phyloP scores from a whole-genome alignment of 1,140 invertebrate genomes.

The Theocolax elegans region DNA sequence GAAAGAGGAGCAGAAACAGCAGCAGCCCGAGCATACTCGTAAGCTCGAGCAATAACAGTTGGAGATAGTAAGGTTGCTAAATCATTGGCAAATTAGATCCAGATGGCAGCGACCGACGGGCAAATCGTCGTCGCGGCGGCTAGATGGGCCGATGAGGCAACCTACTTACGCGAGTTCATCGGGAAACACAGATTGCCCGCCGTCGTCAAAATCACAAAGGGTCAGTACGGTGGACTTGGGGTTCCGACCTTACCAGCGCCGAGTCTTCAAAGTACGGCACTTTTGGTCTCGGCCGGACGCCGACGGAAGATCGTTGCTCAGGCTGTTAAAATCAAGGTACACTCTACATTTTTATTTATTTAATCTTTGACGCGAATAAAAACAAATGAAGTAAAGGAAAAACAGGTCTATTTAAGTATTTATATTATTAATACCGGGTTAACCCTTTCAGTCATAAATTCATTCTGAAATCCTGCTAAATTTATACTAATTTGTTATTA shows the following conservation, averaged over 20 bases:
- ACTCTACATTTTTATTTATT: no score
- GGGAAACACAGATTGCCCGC: conserved; percentile 82
- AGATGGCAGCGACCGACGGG: conserved; percentile 88
- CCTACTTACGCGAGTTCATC: conserved; percentile 83
- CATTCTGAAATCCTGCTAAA: no score
- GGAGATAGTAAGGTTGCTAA: no score
- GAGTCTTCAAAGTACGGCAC: conserved; percentile 83
- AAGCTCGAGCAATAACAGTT: conserved; percentile 29
- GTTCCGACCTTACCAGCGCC: conserved; percentile 86
- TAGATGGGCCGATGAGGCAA: conserved; percentile 84
- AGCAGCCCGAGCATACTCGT: conserved; percentile 31
- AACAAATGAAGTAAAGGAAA: no score
- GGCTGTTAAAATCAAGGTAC: conserved; percentile 85
- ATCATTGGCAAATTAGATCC: conserved; percentile 24
- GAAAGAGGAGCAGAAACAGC: conserved; percentile 46
- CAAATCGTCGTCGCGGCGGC: conserved; percentile 85
- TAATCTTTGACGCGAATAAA: no score
- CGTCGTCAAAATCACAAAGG: conserved; percentile 91
- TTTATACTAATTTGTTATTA: no score
- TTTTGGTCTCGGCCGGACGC: conserved; percentile 85
- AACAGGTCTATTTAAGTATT: no score
- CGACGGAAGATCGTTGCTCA: conserved; percentile 88
- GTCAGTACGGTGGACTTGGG: conserved; percentile 89
- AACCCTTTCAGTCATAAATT: no score
- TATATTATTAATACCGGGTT: no score